These are phyloP conservation scores for Oedothorax gibbosus DNA, from an alignment of 1,140 invertebrate genomes.

Conservation along the genomic window DNA sequence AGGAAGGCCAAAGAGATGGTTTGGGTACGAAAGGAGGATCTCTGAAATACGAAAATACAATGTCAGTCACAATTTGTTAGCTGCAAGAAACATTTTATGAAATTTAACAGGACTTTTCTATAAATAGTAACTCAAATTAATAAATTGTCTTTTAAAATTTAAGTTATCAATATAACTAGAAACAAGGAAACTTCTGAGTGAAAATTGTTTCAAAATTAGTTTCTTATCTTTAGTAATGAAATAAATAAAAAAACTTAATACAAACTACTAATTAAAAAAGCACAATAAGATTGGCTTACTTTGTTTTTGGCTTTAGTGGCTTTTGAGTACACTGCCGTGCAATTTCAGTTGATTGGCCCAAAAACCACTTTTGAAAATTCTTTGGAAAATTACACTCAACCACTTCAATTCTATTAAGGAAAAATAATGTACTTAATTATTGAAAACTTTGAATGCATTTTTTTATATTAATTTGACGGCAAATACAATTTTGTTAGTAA, in stretches of 20 bases:
- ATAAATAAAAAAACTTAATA: neutral
- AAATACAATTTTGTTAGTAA: neutral
- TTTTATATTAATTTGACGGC: too few species aligned
- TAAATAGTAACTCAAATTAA: neutral
- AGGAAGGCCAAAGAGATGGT: constrained; percentile 74
- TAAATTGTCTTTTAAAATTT: too few species aligned
- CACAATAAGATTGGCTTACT: constrained; percentile 54
- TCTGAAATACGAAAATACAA: constrained; percentile 12
- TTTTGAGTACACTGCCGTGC: constrained; percentile 79
- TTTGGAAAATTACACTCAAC: constrained; percentile 77
- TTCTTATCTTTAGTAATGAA: too few species aligned
- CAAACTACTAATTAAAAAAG: neutral
- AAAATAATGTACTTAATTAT: constrained; percentile 21
- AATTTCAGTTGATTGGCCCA: constrained; percentile 78
- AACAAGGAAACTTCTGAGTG: too few species aligned
- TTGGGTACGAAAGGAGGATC: constrained; percentile 73
- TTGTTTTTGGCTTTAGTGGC: constrained; percentile 73
- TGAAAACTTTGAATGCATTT: too few species aligned
- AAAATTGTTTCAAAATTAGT: neutral
- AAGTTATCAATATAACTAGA: too few species aligned
- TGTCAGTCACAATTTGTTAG: neutral
- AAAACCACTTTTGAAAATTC: constrained; percentile 74
- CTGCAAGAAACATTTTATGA: neutral
- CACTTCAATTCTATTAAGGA: constrained; percentile 71
- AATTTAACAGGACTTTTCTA: neutral